Percentiles rank a stretch among this genome's conserved stretches.
Conservation (phyloP, 2,113 vertebrate species). For the Laticauda laticaudata region DNA sequence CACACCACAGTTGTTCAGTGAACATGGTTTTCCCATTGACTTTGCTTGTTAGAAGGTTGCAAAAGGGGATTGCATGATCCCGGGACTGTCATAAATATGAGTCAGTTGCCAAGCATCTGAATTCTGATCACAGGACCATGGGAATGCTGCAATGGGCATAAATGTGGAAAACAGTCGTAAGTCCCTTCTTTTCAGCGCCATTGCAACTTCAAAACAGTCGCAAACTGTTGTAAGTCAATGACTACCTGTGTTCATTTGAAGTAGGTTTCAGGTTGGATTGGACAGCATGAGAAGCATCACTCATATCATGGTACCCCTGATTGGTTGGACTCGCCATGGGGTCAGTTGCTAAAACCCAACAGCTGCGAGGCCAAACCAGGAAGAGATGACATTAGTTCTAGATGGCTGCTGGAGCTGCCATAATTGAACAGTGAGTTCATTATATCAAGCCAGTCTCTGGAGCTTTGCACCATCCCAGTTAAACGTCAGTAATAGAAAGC, state of each 20-base stretch:
- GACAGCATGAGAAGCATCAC: background rate
- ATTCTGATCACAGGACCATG: too few species aligned
- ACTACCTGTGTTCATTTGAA: background rate
- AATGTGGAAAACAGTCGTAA: too few species aligned
- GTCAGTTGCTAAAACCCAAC: background rate
- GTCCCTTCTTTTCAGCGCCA: too few species aligned
- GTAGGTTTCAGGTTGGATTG: background rate
- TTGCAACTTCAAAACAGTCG: too few species aligned
- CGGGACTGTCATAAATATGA: too few species aligned
- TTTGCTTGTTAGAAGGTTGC: too few species aligned
- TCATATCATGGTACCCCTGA: background rate
- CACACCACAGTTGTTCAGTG: too few species aligned
- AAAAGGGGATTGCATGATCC: too few species aligned
- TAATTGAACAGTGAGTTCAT: constrained; percentile 47
- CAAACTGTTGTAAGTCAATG: background rate
- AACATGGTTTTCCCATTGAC: too few species aligned
- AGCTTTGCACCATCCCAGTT: constrained; percentile 30
- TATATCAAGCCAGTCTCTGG: constrained; percentile 17
- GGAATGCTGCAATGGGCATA: too few species aligned
- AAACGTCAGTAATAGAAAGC: constrained; percentile 49
- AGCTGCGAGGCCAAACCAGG: constrained; percentile 30
- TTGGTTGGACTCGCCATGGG: too few species aligned
- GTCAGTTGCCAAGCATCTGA: too few species aligned
- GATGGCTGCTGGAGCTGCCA: constrained; percentile 36
- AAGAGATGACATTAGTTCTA: constrained; percentile 6